Conservation (phyloP, 1,140 invertebrate genomes). For the Bombus terrestris region DNA sequence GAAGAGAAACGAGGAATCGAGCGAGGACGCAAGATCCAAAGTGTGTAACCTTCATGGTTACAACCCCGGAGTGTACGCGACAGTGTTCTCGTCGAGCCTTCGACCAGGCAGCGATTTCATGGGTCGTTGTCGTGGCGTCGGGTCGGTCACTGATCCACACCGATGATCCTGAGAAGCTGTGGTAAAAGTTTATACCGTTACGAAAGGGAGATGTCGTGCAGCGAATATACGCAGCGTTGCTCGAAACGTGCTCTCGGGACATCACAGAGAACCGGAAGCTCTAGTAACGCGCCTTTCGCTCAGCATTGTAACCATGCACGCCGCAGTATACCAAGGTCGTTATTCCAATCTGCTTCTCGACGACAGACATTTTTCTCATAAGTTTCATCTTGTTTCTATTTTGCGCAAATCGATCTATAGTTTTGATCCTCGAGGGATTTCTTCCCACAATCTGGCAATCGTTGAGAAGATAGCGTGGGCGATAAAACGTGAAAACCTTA, state of each 20-base stretch:
- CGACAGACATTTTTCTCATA: too few relatives aligned
- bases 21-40: too few relatives aligned
- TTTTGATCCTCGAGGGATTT: too few relatives aligned
- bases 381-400: too few relatives aligned
- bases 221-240: conserved; percentile 42
- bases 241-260: conserved; percentile 41
- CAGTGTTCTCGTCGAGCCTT: too few relatives aligned
- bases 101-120: conserved; percentile 39
- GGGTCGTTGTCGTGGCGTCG: conserved; percentile 51
- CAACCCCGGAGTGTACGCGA: too few relatives aligned
- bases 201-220: conserved; percentile 53
- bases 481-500: too few relatives aligned
- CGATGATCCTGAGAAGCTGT: conserved; percentile 51
- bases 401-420: too few relatives aligned
- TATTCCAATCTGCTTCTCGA: not conserved
- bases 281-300: conserved; percentile 38
- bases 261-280: conserved; percentile 43
- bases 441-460: too few relatives aligned
- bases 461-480: too few relatives aligned
- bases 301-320: conserved; percentile 11
- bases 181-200: conserved; percentile 64
- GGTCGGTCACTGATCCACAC: conserved; percentile 62
- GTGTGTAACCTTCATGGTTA: too few relatives aligned
- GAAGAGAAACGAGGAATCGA: too few relatives aligned
- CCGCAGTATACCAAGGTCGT: conserved; percentile 19